phyloP scores from a whole-genome alignment of 1,140 invertebrate genomes.

The Drosophila bifasciata region DNA sequence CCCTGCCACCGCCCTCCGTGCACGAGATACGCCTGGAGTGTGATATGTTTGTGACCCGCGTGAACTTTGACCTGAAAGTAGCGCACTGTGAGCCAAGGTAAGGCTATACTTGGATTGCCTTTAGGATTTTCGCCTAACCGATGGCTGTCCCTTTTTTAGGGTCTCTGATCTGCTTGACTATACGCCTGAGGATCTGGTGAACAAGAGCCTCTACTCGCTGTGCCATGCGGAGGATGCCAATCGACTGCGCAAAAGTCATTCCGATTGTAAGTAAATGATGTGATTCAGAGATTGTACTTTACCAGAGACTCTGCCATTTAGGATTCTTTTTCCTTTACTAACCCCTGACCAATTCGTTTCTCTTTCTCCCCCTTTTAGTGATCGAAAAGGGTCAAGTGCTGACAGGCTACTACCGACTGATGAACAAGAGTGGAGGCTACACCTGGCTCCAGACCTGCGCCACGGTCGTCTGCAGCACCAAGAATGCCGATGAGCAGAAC shows the following conservation, averaged over 20 bases:
- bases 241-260: constrained; percentile 95
- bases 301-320: too few relatives aligned
- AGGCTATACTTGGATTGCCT: constrained; percentile 54
- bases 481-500: constrained; percentile 97
- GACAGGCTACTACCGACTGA: constrained; percentile 97
- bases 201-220: constrained; percentile 95
- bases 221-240: constrained; percentile 98
- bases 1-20: constrained; percentile 96
- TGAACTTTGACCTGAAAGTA: constrained; percentile 97
- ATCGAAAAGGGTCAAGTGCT: constrained; percentile 98
- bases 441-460: constrained; percentile 98
- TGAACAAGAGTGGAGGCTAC: constrained; percentile 98
- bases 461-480: constrained; percentile 97
- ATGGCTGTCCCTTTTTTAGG: constrained; percentile 84
- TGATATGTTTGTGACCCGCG: constrained; percentile 98
- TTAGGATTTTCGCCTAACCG: constrained; percentile 9
- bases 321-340: not conserved
- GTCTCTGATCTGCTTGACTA: constrained; percentile 97
- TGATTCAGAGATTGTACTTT: too few relatives aligned
- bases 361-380: constrained; percentile 88
- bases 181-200: constrained; percentile 95
- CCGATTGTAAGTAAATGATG: constrained; percentile 92
- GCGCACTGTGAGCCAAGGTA: constrained; percentile 98
- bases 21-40: constrained; percentile 97
- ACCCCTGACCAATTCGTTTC: constrained; percentile 47